Evolutionary conservation across 2,888 invertebrate genomes (phyloP), one percentile per base, ranked within the genome.

Genomic region (Neocrepidodera transversa): DNA sequence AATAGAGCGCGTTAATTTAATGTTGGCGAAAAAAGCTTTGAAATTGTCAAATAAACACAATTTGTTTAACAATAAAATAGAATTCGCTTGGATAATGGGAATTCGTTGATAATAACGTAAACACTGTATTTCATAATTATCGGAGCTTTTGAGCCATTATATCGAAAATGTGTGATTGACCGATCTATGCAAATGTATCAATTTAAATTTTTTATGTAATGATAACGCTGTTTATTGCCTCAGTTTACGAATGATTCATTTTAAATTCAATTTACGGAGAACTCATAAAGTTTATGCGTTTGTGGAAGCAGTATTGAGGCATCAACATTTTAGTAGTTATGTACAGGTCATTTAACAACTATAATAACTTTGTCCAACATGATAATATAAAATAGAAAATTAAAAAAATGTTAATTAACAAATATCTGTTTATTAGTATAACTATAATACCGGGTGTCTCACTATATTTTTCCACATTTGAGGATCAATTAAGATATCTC

Each of bases 211-310:
- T 45, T 45, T 45, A 45, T 32, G 32, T 32, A 17, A 38, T 38
- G 45, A 45, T 45, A 14, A 26, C 45, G 13, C 26, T 28, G 45
- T 45, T 45, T 38, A 38, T 38, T 6, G 38, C 38, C 6, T 14
- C 43, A 43, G 8, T 43, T 43, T 35, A 14, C 45, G 16, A 7
- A 48, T 35, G 48, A 32, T 30, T 48, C 48, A 48, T 48, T 48
- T 48, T 32, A 48, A 48, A 48, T 48, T 48, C 48, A 48, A 48
- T 48, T 48, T 32, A 35, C 30, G 18, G 35, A 16, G 30, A 32
- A 48, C 18, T 18, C 48, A 48, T 48, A 48, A 48, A 48, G 17
- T 48, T 47, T 32, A 13, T 32, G 32, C 11, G 11, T 32, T 32
- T 28, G 28, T 10, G 10, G 7, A 8, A n/a, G 8, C 20, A 32